These are phyloP conservation scores for Scytalopus superciliaris DNA, from an alignment of 2,113 vertebrate genomes.

Conservation along the genomic window DNA sequence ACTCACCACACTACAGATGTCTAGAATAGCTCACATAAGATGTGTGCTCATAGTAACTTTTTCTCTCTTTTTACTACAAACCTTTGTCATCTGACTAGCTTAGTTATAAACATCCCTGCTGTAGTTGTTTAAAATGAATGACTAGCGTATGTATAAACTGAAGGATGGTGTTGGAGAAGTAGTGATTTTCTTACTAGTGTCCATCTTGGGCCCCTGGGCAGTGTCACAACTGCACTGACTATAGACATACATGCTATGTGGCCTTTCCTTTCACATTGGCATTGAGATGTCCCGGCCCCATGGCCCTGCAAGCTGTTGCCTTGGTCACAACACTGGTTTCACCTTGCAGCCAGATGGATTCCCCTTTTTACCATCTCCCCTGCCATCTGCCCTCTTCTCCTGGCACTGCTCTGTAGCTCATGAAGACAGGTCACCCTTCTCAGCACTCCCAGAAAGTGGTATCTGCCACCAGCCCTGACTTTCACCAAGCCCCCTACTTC, in stretches of 20 bases:
- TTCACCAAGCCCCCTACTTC: background rate
- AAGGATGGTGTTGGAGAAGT: background rate
- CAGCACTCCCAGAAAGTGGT: background rate
- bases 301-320: background rate
- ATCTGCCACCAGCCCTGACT: background rate
- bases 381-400: background rate
- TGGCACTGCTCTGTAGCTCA: background rate
- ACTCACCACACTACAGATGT: background rate
- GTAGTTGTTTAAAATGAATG: background rate
- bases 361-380: background rate
- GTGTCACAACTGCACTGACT: background rate
- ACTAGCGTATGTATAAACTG: rapidly evolving
- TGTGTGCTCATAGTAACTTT: background rate
- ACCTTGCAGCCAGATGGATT: background rate
- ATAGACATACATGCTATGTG: rapidly evolving
- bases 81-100: background rate
- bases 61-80: background rate
- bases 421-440: background rate
- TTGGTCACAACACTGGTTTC: background rate
- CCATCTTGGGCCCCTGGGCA: background rate
- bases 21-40: background rate
- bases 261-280: background rate
- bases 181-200: background rate
- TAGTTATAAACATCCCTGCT: background rate
- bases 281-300: background rate